These are phyloP conservation scores for Tenthredo amoena DNA, from an alignment of 2,888 invertebrate genomes.

Conservation along the genomic window DNA sequence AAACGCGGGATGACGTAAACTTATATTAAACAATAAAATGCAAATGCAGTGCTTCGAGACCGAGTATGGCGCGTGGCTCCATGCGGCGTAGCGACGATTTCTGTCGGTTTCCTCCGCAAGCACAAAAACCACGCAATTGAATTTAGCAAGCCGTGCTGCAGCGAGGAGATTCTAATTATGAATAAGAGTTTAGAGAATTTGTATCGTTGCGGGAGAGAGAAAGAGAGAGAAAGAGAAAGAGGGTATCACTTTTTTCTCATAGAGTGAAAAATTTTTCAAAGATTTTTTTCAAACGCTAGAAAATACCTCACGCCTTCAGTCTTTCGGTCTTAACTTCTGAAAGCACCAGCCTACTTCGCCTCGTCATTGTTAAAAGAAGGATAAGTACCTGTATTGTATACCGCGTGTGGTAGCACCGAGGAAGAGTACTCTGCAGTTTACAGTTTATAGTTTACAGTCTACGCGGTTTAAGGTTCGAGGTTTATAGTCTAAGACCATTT, in stretches of 20 bases:
- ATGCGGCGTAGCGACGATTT: not conserved
- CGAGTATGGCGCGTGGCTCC: slow-evolving; percentile 57
- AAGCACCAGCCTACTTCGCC: slow-evolving; percentile 27
- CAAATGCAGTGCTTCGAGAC: slow-evolving; percentile 67
- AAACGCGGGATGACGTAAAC: slow-evolving; percentile 66
- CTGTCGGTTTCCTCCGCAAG: not conserved
- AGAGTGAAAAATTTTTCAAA: not conserved
- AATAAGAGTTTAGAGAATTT: slow-evolving; percentile 33
- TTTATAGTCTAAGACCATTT: slow-evolving; percentile 68
- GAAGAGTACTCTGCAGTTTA: slow-evolving; percentile 26
- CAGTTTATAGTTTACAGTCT: slow-evolving; percentile 27
- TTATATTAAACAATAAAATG: slow-evolving; percentile 75
- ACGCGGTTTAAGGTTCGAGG: slow-evolving; percentile 36
- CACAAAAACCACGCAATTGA: slow-evolving; percentile 34
- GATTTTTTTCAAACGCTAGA: not conserved
- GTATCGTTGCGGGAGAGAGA: not conserved
- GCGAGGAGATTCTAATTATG: slow-evolving; percentile 35
- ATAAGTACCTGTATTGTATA: slow-evolving; percentile 29
- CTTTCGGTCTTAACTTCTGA: not conserved
- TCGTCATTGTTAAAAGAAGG: slow-evolving; percentile 31
- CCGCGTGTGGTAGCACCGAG: not conserved
- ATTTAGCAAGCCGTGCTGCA: slow-evolving; percentile 25
- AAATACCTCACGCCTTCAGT: slow-evolving; percentile 7
- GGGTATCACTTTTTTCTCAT: not conserved
- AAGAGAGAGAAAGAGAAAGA: not conserved